These are phyloP conservation scores for Hydra vulgaris DNA, from an alignment of 30 jellyfish, hydroid and myxozoan species.

Conservation along the genomic window DNA sequence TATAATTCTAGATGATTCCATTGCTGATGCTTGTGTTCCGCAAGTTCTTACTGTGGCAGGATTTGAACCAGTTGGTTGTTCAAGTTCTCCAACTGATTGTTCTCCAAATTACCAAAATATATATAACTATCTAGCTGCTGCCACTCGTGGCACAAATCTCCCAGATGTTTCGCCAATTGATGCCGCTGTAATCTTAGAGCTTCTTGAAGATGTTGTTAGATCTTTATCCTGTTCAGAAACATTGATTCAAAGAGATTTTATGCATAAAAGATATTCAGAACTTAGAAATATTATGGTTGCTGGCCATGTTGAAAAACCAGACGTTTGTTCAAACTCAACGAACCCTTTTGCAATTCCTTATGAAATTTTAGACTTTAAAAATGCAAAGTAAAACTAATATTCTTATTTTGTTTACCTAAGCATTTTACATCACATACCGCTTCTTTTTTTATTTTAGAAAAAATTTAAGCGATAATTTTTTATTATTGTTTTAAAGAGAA, in stretches of 20 bases:
- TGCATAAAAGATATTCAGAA: slow-evolving; percentile 40
- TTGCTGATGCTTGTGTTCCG: slow-evolving; percentile 57
- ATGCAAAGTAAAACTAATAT: not conserved
- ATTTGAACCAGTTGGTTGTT: slow-evolving; percentile 19
- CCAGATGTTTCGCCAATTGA: slow-evolving; percentile 53
- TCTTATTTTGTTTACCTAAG: no score
- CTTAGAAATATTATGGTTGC: slow-evolving; percentile 2
- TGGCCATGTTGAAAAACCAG: not conserved
- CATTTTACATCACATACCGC: no score
- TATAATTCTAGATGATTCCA: slow-evolving; percentile 25
- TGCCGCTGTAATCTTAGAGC: slow-evolving; percentile 41
- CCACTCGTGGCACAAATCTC: slow-evolving; percentile 38
- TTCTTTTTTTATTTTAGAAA: no score
- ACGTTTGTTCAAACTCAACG: not conserved
- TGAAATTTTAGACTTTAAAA: slow-evolving; percentile 23
- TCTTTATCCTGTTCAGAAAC: slow-evolving; percentile 43
- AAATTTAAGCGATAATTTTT: no score
- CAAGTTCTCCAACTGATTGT: not conserved
- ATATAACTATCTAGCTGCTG: slow-evolving; percentile 39
- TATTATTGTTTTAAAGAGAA: no score
- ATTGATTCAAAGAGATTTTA: slow-evolving; percentile 46
- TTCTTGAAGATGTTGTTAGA: slow-evolving; percentile 39
- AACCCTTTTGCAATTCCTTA: slow-evolving; percentile 23
- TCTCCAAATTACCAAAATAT: slow-evolving; percentile 39
- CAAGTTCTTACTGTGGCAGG: slow-evolving; percentile 78